Percentiles rank a stretch among this genome's conserved stretches.
These are phyloP conservation scores for Romanogobio albipinnatus DNA, from an alignment of 2,113 vertebrate genomes.

Conservation along the genomic window DNA sequence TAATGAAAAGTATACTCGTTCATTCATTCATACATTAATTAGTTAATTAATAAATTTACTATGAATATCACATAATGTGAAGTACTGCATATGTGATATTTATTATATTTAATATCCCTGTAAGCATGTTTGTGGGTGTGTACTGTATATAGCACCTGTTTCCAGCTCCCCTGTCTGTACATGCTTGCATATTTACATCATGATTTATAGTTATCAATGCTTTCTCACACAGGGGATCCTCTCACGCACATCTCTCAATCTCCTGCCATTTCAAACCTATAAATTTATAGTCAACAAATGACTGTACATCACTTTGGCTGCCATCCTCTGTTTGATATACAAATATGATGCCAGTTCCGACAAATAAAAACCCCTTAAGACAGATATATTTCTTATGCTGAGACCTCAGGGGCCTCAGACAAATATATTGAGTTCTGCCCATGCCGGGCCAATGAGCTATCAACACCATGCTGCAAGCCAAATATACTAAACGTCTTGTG, in stretches of 20 bases:
- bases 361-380: conserved; percentile 10
- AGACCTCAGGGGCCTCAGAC: not conserved
- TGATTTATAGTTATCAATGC: conserved; percentile 36
- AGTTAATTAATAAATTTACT: too few species aligned
- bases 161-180: not conserved
- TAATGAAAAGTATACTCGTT: too few species aligned
- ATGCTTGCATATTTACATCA: not conserved
- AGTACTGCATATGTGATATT: not conserved
- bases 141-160: conserved; percentile 31
- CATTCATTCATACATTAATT: too few species aligned
- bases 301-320: conserved; percentile 12
- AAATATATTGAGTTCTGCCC: conserved; percentile 17
- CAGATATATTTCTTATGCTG: not conserved
- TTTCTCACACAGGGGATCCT: not conserved
- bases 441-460: conserved; percentile 17
- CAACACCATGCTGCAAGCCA: conserved; percentile 28
- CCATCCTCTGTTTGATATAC: not conserved
- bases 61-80: not conserved
- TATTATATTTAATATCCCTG: not conserved
- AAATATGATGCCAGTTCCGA: conserved; percentile 16
- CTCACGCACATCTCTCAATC: not conserved
- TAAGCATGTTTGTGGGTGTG: conserved; percentile 4
- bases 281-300: conserved; percentile 26
- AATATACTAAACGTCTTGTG: not conserved
- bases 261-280: not conserved